Base-by-base conservation (phyloP, 2,797 vertebrate species). In the Manis pentadactyla region DNA sequence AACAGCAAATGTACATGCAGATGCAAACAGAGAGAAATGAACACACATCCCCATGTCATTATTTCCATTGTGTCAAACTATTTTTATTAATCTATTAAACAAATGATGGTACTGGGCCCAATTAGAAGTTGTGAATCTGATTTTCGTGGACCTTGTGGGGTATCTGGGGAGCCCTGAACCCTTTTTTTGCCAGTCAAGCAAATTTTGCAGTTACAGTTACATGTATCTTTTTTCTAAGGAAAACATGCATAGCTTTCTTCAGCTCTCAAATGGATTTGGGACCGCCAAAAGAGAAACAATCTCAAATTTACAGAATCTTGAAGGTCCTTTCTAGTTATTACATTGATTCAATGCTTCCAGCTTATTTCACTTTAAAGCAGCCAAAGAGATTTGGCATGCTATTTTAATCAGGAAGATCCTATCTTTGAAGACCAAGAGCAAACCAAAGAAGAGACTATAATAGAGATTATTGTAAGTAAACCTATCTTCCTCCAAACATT, bases 391-490 rank as follows among this genome's bases (percentile, higher is more conserved):
- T 82, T 96, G 39, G 31, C 29, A 37, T 59, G 87, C 92, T 97
- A 97, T 96, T 98, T 97, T 96, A 90, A 97, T 90, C 93, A 82
- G 74, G 42, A 55, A 92, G 34, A 81, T 71, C 27, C 81, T 85
- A 86, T 91, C 83, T 95, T 90, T 96, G 93, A 94, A 96, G 77
- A 95, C 73, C 77, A 94, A 97, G 69, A 81, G n/a, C 51, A 92
- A 95, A 87, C 25, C n/a, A 95, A 94, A 96, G 71, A 95, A 91
- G 78, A 92, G 59, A 81, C 92, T 97, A 77, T 95, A 96, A 97
- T 97, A 94, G 46, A 96, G 59, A 83, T 87, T 97, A 83, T 90
- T 93, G 95, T 94, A 96, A 96, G 96, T 94, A 97, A 98, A 97
- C 92, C 77, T 95, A 94, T 96, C 81, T 97, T 95, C 12, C 46